Base-by-base conservation (phyloP, 2,888 invertebrate species). In the Drosophila kambysellisi region DNA sequence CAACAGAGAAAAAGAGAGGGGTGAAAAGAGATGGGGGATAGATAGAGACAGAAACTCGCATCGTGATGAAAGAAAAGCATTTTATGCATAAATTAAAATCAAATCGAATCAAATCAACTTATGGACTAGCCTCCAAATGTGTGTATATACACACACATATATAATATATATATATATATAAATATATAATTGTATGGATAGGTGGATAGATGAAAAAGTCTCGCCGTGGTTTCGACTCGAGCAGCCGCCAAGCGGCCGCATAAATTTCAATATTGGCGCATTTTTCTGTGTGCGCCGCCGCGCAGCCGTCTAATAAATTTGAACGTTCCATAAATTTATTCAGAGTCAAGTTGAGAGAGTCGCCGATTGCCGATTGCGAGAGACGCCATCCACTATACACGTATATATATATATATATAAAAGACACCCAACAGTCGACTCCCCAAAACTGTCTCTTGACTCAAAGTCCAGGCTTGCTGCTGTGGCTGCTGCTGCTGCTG, bases 1-100 rank as follows among this genome's bases (percentile, higher is more conserved):
- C 51, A 56, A 37, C 33, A 67, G 17, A 52, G 17, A 61, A 39
- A 62, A 35, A 59, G 20, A 63, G n/a, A 66, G 50, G 64, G 12
- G 51, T 12, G 46, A 30, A 50, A n/a, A 70, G 15, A 52, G 46
- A 51, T 17, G 30, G 63, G 17, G 6, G 51, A 60, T 30, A 48
- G 33, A 56, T 56, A 54, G 48, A 39, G 48, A 68, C 69, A 56
- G 48, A 72, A 77, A 79, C 78, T 76, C 35, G 84, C 70, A 62
- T 76, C 78, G 76, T 86, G 90, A 85, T 88, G 87, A 87, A 90
- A 89, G 88, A 90, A 90, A 88, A 90, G 80, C 84, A 87, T 90
- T 90, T 88, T 83, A 75, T 90, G 87, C 91, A 88, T 88, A 88
- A 88, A 90, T 88, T 88, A 90, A 89, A 83, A 88, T 82, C 85